These are phyloP conservation scores for Apotomis capreana DNA, from an alignment of 2,888 invertebrate genomes.

Conservation along the genomic window DNA sequence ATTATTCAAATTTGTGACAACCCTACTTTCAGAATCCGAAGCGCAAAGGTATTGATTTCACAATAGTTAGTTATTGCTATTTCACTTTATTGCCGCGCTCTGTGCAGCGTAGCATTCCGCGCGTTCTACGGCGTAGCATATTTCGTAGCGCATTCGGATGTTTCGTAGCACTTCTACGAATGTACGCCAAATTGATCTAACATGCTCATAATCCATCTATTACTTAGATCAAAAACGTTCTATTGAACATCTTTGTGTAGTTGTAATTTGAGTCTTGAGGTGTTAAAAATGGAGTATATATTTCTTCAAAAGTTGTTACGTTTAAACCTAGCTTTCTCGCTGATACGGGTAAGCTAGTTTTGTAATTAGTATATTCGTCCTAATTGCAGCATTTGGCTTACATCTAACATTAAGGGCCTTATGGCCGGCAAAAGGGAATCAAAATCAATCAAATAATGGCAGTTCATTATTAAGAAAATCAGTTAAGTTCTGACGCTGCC, in stretches of 20 bases:
- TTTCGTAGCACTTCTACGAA: conserved; percentile 30
- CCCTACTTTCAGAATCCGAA: too few species aligned
- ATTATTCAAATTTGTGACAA: too few species aligned
- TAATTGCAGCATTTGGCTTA: too few species aligned
- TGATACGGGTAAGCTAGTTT: too few species aligned
- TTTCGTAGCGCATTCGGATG: conserved; percentile 13
- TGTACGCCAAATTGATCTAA: conserved; percentile 3
- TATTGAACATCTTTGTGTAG: not conserved
- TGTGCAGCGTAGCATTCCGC: conserved; percentile 5
- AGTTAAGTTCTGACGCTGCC: too few species aligned
- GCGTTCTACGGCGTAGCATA: conserved; percentile 5
- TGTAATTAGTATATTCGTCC: too few species aligned
- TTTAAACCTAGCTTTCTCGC: too few species aligned
- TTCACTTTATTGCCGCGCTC: not conserved
- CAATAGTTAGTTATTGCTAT: conserved; percentile 9
- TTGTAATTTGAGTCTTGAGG: not conserved
- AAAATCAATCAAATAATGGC: too few species aligned
- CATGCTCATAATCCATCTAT: not conserved
- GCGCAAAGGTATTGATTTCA: not conserved
- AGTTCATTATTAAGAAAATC: too few species aligned
- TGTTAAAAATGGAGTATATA: not conserved
- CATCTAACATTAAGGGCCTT: too few species aligned
- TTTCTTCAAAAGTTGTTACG: not conserved
- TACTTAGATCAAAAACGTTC: not conserved
- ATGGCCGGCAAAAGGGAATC: too few species aligned